Conservation (phyloP, 2,113 vertebrate species). For the Loxodonta africana region DNA sequence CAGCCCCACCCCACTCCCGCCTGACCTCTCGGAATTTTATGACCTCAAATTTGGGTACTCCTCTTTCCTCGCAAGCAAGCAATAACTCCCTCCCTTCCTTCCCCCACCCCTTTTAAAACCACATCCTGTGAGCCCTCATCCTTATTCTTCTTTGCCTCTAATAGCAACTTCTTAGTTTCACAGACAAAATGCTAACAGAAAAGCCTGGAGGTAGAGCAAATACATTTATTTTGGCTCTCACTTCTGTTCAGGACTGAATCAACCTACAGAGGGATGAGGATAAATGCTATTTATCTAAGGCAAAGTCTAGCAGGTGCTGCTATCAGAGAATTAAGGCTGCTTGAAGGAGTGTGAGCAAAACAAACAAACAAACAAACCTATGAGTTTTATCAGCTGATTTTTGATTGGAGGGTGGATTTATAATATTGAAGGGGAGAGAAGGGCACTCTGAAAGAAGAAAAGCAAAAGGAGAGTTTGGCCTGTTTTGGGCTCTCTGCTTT, state of each 20-base stretch:
- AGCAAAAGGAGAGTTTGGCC: not conserved
- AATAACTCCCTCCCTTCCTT: not conserved
- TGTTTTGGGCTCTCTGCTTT: not conserved
- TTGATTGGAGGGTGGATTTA: not conserved
- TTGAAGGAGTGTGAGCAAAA: not conserved
- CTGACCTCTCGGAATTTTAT: constrained; percentile 45
- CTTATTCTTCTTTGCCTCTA: constrained; percentile 5
- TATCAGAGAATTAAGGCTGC: not conserved
- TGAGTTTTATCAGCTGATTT: constrained; percentile 1
- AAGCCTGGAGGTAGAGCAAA: constrained; percentile 72
- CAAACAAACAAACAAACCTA: not conserved
- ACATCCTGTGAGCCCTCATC: constrained; percentile 48
- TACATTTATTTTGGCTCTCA: not conserved
- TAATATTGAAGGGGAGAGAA: not conserved
- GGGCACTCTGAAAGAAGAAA: not conserved
- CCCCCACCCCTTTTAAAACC: constrained; percentile 24
- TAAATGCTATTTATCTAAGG: not conserved
- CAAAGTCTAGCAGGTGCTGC: not conserved
- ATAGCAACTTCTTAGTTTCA: constrained; percentile 71
- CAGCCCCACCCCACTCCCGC: not conserved
- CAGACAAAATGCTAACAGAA: constrained; percentile 56
- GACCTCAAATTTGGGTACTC: constrained; percentile 18
- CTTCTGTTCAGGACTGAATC: not conserved
- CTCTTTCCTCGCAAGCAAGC: not conserved
- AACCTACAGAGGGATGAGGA: not conserved